Evolutionary conservation across 2,797 vertebrate genomes (phyloP).

Genomic region (Dicrostonyx torquatus): DNA sequence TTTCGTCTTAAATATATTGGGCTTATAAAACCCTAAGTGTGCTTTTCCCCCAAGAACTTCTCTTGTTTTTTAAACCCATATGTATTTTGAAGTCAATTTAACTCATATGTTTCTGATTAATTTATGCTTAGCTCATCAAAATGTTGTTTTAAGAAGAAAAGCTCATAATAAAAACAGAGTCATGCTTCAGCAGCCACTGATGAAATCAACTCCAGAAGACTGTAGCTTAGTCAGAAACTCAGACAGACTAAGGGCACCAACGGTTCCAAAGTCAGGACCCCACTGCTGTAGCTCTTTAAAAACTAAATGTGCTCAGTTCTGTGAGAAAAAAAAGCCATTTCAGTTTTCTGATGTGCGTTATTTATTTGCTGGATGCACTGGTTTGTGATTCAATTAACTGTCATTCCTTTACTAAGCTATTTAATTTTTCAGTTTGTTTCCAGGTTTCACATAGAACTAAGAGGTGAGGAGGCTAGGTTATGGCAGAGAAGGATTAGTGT

Average conservation of each 20-base stretch:
- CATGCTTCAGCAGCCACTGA: slow-evolving; percentile 81
- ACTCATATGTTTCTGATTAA: slow-evolving; percentile 82
- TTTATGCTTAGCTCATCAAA: slow-evolving; percentile 83
- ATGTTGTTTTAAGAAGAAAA: slow-evolving; percentile 83
- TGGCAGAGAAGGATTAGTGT: neutral
- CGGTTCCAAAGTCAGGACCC: slow-evolving; percentile 56
- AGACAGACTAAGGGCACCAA: slow-evolving; percentile 31
- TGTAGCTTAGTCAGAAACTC: slow-evolving; percentile 72
- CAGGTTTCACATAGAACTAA: neutral
- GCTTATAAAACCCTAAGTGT: slow-evolving; percentile 70
- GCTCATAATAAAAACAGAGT: slow-evolving; percentile 74
- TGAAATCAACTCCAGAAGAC: slow-evolving; percentile 81
- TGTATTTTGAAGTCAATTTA: slow-evolving; percentile 81
- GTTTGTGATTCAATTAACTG: slow-evolving; percentile 2
- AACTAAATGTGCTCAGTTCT: slow-evolving; percentile 9
- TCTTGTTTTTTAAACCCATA: slow-evolving; percentile 77
- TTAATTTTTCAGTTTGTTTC: slow-evolving; percentile 35
- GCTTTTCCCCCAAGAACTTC: slow-evolving; percentile 75
- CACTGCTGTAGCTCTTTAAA: neutral
- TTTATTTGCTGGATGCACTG: slow-evolving; percentile 20
- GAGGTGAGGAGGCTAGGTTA: neutral
- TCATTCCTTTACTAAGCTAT: slow-evolving; percentile 8
- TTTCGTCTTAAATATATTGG: slow-evolving; percentile 61
- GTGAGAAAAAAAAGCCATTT: neutral
- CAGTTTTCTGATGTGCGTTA: neutral